Conservation (phyloP, 2,888 invertebrate species). For the Thyatira batis region DNA sequence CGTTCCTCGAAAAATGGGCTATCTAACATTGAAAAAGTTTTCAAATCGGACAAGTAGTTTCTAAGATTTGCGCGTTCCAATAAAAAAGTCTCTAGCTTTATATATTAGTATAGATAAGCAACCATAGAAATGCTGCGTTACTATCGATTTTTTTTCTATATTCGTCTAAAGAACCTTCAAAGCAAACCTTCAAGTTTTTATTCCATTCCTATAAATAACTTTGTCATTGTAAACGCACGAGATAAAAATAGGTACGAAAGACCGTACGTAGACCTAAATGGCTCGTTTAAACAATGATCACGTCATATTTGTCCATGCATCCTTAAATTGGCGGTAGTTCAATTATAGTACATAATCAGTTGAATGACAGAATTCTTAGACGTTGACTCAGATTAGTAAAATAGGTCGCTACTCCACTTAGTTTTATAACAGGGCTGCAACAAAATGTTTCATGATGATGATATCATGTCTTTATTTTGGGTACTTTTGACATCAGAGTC, state of each 20-base stretch:
- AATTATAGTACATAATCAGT: conserved; percentile 36
- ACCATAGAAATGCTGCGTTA: too few species aligned
- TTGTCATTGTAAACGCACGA: background rate
- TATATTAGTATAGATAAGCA: too few species aligned
- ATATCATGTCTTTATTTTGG: too few species aligned
- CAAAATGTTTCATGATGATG: background rate
- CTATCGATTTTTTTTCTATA: too few species aligned
- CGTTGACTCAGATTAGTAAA: conserved; percentile 35
- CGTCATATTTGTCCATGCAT: conserved; percentile 26
- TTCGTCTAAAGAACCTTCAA: background rate
- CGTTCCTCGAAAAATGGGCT: too few species aligned
- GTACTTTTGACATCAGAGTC: too few species aligned
- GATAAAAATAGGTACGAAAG: background rate
- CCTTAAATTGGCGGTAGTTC: conserved; percentile 39
- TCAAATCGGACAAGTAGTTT: too few species aligned
- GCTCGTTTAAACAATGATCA: conserved; percentile 24
- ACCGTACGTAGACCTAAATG: too few species aligned
- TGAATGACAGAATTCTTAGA: conserved; percentile 37
- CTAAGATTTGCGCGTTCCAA: too few species aligned
- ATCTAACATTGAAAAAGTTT: too few species aligned
- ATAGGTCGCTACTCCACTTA: conserved; percentile 18
- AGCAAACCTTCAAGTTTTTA: background rate
- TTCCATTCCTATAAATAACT: background rate
- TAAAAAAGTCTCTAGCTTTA: too few species aligned
- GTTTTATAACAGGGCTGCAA: background rate